A percentile compares a stretch with the other conserved stretches of the same genome.
Evolutionary conservation across 2,113 vertebrate genomes (phyloP).

Genomic region (Felis catus): F.catus_Fca126_mat1.0 CM031412.1:151493001-151493500

Average conservation of each 20-base stretch:
- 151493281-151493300: slow-evolving; percentile 75
- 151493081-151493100: slow-evolving; percentile 80
- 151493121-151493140: slow-evolving; percentile 76
- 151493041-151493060: slow-evolving; percentile 72
- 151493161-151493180: slow-evolving; percentile 80
- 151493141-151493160: slow-evolving; percentile 73
- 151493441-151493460: background rate
- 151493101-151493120: slow-evolving; percentile 78
- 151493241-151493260: slow-evolving; percentile 75
- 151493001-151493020: slow-evolving; percentile 66
- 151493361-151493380: slow-evolving; percentile 40
- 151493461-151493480: slow-evolving; percentile 14
- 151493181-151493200: slow-evolving; percentile 83
- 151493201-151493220: slow-evolving; percentile 81
- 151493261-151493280: slow-evolving; percentile 71
- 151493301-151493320: slow-evolving; percentile 64
- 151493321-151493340: slow-evolving; percentile 73
- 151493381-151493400: slow-evolving; percentile 47
- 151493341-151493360: slow-evolving; percentile 64
- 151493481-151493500: background rate
- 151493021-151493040: slow-evolving; percentile 65
- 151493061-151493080: slow-evolving; percentile 71
- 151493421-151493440: slow-evolving; percentile 19
- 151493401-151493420: slow-evolving; percentile 46
- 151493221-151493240: slow-evolving; percentile 77